Evolutionary conservation across 2,113 vertebrate species (phyloP).

Genomic region (Pica pica): DNA sequence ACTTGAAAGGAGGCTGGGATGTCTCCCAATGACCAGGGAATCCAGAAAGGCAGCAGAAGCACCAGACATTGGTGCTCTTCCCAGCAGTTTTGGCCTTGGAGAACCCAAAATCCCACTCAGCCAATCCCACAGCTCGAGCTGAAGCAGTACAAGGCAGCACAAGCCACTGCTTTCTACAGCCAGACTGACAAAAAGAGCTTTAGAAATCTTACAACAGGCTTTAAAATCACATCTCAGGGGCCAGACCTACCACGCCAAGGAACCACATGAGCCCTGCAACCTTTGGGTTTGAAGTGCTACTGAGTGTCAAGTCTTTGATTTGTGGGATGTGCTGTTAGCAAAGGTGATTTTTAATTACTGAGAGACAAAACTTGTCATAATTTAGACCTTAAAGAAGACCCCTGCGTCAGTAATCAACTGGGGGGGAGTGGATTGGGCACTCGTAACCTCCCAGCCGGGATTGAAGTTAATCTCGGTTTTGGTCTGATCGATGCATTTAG

Average conservation of each 20-base stretch:
- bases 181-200: not conserved
- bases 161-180: not conserved
- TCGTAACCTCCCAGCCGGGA: not conserved
- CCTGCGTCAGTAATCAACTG: not conserved
- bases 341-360: not conserved
- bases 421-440: not conserved
- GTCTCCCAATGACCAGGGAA: not conserved
- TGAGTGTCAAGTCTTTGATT: fast-evolving
- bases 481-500: slow-evolving; percentile 19
- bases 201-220: not conserved
- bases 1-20: not conserved
- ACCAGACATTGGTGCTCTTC: not conserved
- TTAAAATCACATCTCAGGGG: not conserved
- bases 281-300: not conserved
- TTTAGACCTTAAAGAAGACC: not conserved
- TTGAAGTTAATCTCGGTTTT: slow-evolving; percentile 49
- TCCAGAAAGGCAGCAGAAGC: not conserved
- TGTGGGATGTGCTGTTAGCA: not conserved
- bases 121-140: not conserved
- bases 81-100: not conserved
- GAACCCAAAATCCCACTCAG: not conserved
- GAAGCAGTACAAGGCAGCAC: not conserved
- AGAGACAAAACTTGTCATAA: not conserved
- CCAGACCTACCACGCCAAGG: fast-evolving
- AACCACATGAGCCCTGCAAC: not conserved